These are phyloP conservation scores for Dione vanillae DNA, from an alignment of 2,888 invertebrate species.

Conservation along the genomic window DNA sequence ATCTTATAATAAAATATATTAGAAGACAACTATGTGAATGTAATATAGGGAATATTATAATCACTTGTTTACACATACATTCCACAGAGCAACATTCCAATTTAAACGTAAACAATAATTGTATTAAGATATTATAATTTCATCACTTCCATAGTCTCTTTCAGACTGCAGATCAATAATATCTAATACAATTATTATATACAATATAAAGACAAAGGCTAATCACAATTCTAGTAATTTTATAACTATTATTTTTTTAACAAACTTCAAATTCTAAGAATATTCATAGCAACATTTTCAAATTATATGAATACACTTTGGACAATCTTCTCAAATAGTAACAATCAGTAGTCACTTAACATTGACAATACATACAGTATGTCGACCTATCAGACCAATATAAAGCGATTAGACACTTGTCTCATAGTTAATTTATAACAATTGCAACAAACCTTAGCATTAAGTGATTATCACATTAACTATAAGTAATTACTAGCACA, in stretches of 20 bases:
- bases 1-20: slow-evolving; percentile 40
- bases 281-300: slow-evolving; percentile 34
- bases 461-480: slow-evolving; percentile 71
- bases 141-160: not conserved
- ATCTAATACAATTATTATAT: slow-evolving; percentile 37
- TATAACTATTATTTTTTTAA: slow-evolving; percentile 37
- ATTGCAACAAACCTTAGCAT: slow-evolving; percentile 73
- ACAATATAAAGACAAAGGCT: slow-evolving; percentile 31
- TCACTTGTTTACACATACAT: slow-evolving; percentile 37
- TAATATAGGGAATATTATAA: slow-evolving; percentile 47
- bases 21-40: slow-evolving; percentile 45
- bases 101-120: slow-evolving; percentile 38
- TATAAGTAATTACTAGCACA: slow-evolving; percentile 70
- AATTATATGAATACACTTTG: slow-evolving; percentile 35
- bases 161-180: slow-evolving; percentile 8
- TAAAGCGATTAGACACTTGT: slow-evolving; percentile 49
- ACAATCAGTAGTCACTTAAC: slow-evolving; percentile 40
- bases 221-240: slow-evolving; percentile 43
- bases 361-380: slow-evolving; percentile 33
- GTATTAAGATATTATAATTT: slow-evolving; percentile 24
- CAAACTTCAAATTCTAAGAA: slow-evolving; percentile 33
- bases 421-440: slow-evolving; percentile 54
- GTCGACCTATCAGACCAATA: slow-evolving; percentile 40
- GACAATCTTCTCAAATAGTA: slow-evolving; percentile 41
- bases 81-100: slow-evolving; percentile 33